Percentiles rank a stretch among this genome's conserved stretches.
phyloP scores from a whole-genome alignment of 1,140 invertebrate genomes.

The Manduca sexta region DNA sequence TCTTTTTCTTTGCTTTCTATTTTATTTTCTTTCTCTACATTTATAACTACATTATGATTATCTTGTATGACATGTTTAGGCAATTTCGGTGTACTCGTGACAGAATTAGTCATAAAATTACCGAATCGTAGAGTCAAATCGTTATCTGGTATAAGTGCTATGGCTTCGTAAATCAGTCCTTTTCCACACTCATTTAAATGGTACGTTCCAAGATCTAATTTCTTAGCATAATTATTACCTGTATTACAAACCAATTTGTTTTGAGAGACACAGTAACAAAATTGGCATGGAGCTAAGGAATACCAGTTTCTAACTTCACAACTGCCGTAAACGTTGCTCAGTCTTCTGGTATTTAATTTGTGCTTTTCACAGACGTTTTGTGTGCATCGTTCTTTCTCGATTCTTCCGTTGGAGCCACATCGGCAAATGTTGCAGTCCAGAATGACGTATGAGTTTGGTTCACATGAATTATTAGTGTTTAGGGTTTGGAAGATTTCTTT shows the following conservation, averaged over 20 bases:
- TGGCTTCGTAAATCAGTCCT: constrained; percentile 28
- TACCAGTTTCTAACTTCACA: constrained; percentile 42
- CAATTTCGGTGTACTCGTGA: not conserved
- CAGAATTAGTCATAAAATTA: not conserved
- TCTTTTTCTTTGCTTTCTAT: not conserved
- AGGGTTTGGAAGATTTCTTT: constrained; percentile 5
- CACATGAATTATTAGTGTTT: constrained; percentile 16
- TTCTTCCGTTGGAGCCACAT: constrained; percentile 27
- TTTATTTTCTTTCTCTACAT: not conserved
- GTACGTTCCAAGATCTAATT: constrained; percentile 24
- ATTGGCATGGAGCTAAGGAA: constrained; percentile 37
- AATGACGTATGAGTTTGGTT: constrained; percentile 28
- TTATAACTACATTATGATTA: not conserved
- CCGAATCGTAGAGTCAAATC: not conserved
- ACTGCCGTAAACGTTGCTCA: constrained; percentile 16
- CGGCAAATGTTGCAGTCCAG: constrained; percentile 46
- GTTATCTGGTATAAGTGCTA: constrained; percentile 18
- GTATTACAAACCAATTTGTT: constrained; percentile 43
- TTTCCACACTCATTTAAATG: constrained; percentile 33
- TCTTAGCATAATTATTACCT: constrained; percentile 14
- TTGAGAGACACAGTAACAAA: constrained; percentile 42
- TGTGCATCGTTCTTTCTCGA: constrained; percentile 39
- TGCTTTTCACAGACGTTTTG: constrained; percentile 27
- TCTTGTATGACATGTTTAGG: not conserved
- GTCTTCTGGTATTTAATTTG: constrained; percentile 9